Base-by-base conservation (phyloP, 2,888 invertebrate species). In the Alentia gelatinosa region DNA sequence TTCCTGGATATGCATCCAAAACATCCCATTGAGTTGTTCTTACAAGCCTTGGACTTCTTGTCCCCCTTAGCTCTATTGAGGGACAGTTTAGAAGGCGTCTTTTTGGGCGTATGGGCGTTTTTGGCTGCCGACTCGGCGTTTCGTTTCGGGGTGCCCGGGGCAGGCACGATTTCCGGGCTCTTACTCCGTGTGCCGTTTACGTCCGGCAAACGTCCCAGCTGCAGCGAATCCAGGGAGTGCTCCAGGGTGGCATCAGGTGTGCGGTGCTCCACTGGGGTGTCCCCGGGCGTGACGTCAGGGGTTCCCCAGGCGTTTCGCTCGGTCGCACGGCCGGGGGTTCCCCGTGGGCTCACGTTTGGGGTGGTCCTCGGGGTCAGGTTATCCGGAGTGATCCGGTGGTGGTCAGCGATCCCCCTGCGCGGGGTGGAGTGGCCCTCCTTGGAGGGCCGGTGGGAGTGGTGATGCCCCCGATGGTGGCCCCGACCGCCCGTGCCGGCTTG, bases 1-100 rank as follows among this genome's bases (percentile, higher is more conserved):
- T 86, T 86, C 26, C 86, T 86, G 15, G 86, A 86, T 9, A 86
- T 86, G 86, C 86, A 86, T 1, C 86, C 86, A 30, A 86, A 86
- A 30, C 86, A 86, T 86, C 86, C 86, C 33, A 86, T 30, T 12
- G 86, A 86, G 50, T 86, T 86, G 30, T 86, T 86, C 42, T 86
- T 86, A 42, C 86, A 86, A n/a, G 86, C 1, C 30, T 86, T 86
- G 33, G 15, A n/a, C 35, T 86, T 86, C 86, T 47, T 86, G 35
- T 86, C 86, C n/a, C 33, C 30, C 35, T 86, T 86, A 3, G 50
- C 30, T 30, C 23, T 42, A 30, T 23, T 47, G 19, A 86, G 35
- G 26, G 86, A 86, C 30, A 86, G 47, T 35, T 86, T 86, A 9
- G 86, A 86, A n/a, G 86, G 86, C 5, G 86, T 86, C 86, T 50